These are phyloP conservation scores for Elachura formosa DNA, from an alignment of 2,113 vertebrate genomes.

Conservation along the genomic window DNA sequence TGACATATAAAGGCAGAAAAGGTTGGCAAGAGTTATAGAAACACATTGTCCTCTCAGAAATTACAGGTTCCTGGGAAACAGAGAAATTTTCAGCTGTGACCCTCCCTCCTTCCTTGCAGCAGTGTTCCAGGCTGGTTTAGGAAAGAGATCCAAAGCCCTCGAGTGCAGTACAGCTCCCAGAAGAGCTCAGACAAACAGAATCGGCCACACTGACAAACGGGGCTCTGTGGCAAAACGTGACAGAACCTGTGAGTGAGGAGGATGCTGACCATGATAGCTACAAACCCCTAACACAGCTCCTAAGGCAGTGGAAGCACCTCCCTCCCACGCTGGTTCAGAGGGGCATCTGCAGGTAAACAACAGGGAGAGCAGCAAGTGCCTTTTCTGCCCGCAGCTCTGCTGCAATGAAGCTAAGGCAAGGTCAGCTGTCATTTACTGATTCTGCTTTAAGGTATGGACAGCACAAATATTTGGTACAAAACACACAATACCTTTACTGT, in stretches of 20 bases:
- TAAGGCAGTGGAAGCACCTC: background rate
- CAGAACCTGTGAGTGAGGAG: background rate
- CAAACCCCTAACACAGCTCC: background rate
- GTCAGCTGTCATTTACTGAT: background rate
- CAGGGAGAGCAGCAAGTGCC: background rate
- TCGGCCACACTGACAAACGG: rapidly evolving
- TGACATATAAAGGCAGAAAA: background rate
- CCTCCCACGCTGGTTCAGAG: background rate
- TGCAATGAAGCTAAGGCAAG: background rate
- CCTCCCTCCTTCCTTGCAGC: background rate
- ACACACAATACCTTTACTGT: slow-evolving; percentile 85
- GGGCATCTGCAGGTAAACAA: background rate
- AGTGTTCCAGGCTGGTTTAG: background rate
- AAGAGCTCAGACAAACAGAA: background rate
- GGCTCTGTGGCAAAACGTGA: background rate
- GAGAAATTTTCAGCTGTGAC: background rate
- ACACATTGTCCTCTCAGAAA: background rate
- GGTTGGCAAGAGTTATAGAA: background rate
- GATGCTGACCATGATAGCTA: background rate
- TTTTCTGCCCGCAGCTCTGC: background rate
- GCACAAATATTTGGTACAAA: background rate
- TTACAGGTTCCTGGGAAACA: background rate
- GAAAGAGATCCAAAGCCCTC: background rate
- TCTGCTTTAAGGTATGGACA: background rate
- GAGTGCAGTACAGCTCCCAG: background rate